Conservation (phyloP, 2,888 invertebrate species). For the Cephus pulcher region DNA sequence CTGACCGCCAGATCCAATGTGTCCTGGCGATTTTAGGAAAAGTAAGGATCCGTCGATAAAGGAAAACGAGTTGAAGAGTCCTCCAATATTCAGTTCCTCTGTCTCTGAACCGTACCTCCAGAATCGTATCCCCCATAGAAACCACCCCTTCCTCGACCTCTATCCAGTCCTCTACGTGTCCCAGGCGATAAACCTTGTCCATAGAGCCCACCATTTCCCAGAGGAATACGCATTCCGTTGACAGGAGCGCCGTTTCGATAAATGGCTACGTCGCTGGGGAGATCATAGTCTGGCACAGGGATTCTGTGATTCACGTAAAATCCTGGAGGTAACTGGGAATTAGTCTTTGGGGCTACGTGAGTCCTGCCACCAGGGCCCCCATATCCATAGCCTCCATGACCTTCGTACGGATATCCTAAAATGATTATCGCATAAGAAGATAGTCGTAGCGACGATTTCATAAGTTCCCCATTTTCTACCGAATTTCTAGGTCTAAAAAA, state of each 20-base stretch:
- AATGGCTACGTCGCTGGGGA: conserved; percentile 44
- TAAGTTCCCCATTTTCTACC: no score
- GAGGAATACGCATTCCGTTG: conserved; percentile 39
- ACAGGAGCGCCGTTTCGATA: conserved; percentile 50
- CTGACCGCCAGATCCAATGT: no score
- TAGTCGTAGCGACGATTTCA: neutral
- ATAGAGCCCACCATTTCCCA: conserved; percentile 36
- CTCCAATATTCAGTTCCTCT: no score
- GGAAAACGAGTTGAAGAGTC: no score
- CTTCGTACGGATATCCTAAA: conserved; percentile 35
- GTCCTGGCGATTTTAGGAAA: no score
- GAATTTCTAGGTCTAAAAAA: no score
- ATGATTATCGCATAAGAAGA: no score
- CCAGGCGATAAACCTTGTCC: conserved; percentile 35
- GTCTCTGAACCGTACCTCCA: neutral
- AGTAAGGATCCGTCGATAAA: no score
- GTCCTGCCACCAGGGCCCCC: conserved; percentile 29
- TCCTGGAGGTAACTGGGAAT: conserved; percentile 40
- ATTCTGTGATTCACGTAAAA: conserved; percentile 35
- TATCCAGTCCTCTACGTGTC: conserved; percentile 30
- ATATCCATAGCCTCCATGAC: conserved; percentile 30
- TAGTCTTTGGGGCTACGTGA: conserved; percentile 33
- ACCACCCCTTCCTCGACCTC: conserved; percentile 34
- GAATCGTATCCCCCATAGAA: conserved; percentile 38
- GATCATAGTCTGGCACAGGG: conserved; percentile 35